A percentile compares a stretch with the other conserved stretches of the same genome.
phyloP scores from a whole-genome alignment of 2,113 vertebrate genomes.

The Rhea pennata region DNA sequence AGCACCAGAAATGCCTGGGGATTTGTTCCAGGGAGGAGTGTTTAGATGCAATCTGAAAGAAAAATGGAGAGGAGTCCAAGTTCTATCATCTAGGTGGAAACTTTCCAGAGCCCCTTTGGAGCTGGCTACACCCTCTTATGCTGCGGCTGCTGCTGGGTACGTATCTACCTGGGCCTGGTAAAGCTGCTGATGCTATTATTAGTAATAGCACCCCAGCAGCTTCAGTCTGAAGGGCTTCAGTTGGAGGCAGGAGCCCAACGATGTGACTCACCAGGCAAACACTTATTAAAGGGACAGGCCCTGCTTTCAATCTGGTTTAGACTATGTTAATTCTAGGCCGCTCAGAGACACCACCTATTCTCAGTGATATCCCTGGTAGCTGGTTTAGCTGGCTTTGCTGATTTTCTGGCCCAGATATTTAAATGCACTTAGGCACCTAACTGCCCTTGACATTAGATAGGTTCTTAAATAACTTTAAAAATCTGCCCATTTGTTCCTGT shows the following conservation, averaged over 20 bases:
- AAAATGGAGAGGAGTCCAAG: slow-evolving; percentile 27
- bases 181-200: slow-evolving; percentile 58
- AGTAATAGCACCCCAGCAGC: slow-evolving; percentile 46
- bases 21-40: slow-evolving; percentile 70
- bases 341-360: slow-evolving; percentile 41
- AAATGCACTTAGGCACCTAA: neutral
- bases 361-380: slow-evolving; percentile 29
- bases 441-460: neutral
- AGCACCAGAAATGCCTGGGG: slow-evolving; percentile 54
- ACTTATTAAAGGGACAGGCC: slow-evolving; percentile 54
- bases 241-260: slow-evolving; percentile 47
- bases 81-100: slow-evolving; percentile 60
- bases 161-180: neutral
- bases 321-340: slow-evolving; percentile 35
- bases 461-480: neutral
- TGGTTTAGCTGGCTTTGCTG: slow-evolving; percentile 58
- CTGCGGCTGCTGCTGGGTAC: neutral
- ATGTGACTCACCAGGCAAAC: slow-evolving; percentile 53
- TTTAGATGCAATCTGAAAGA: slow-evolving; percentile 67
- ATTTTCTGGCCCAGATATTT: slow-evolving; percentile 40
- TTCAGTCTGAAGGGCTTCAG: slow-evolving; percentile 30
- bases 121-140: slow-evolving; percentile 17
- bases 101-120: slow-evolving; percentile 60
- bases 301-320: slow-evolving; percentile 44
- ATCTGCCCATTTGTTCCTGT: neutral